Evolutionary conservation across 2,888 invertebrate genomes (phyloP).

Genomic region (Pollenia angustigena): DNA sequence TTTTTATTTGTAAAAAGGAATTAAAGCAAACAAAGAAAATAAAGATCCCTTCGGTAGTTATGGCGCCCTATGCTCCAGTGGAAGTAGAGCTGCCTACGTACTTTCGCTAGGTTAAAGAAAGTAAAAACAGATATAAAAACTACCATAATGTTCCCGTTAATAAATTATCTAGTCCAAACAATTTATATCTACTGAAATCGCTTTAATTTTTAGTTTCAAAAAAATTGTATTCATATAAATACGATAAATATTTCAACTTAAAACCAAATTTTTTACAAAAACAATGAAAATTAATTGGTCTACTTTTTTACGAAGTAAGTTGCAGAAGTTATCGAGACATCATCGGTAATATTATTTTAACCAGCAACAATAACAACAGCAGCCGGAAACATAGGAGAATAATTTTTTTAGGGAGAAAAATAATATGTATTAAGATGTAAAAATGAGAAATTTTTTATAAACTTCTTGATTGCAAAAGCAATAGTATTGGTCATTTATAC

Average conservation of each 20-base stretch:
- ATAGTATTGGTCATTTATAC: not conserved
- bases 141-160: not conserved
- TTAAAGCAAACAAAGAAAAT: no score
- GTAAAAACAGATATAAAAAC: not conserved
- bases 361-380: constrained; percentile 1
- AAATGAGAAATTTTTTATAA: not conserved
- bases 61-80: no score
- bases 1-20: no score
- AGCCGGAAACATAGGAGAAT: not conserved
- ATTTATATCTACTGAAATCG: constrained; percentile 22
- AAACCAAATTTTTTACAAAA: not conserved
- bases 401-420: no score
- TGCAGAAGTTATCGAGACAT: not conserved
- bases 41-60: no score
- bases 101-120: no score
- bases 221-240: not conserved
- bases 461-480: not conserved
- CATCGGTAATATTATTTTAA: constrained; percentile 1
- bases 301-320: not conserved
- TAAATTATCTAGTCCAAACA: not conserved
- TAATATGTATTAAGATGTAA: not conserved
- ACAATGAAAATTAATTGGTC: constrained; percentile 18
- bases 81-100: no score
- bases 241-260: no score
- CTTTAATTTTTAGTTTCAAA: constrained; percentile 5